Conservation (phyloP, 1,140 invertebrate genomes). For the Lutraria rhynchaena region DNA sequence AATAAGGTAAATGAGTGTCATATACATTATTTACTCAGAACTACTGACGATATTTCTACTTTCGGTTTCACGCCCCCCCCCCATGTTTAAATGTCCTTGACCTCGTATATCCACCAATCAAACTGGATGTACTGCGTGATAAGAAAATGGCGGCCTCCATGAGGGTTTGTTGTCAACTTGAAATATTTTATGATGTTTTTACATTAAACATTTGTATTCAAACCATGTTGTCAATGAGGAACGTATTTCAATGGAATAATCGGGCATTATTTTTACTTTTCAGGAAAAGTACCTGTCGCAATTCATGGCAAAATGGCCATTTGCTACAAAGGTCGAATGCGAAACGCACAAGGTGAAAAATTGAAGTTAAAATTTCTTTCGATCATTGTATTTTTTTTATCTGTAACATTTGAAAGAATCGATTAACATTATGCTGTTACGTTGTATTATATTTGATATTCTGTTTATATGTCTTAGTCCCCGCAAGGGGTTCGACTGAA, state of each 20-base stretch:
- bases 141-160: constrained; percentile 59
- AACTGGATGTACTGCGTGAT: constrained; percentile 9
- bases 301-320: constrained; percentile 77
- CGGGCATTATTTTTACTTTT: constrained; percentile 48
- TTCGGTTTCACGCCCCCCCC: neutral
- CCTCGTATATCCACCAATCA: constrained; percentile 33
- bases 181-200: neutral
- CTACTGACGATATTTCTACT: too few relatives aligned
- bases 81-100: constrained; percentile 7
- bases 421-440: too few relatives aligned
- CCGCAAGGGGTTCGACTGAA: too few relatives aligned
- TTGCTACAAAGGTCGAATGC: constrained; percentile 71
- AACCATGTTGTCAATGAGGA: neutral
- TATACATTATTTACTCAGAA: too few relatives aligned
- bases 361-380: neutral
- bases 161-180: constrained; percentile 32
- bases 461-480: constrained; percentile 1
- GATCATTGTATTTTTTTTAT: neutral
- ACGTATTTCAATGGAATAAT: neutral
- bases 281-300: constrained; percentile 68
- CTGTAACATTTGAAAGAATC: too few relatives aligned
- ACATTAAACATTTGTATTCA: neutral
- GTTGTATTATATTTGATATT: constrained; percentile 47
- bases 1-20: too few relatives aligned
- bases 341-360: constrained; percentile 71